A percentile compares a stretch with the other conserved stretches of the same genome.
phyloP scores from a whole-genome alignment of 53 echinoderm and acorn worm genomes.

The Henricia sp. region DNA sequence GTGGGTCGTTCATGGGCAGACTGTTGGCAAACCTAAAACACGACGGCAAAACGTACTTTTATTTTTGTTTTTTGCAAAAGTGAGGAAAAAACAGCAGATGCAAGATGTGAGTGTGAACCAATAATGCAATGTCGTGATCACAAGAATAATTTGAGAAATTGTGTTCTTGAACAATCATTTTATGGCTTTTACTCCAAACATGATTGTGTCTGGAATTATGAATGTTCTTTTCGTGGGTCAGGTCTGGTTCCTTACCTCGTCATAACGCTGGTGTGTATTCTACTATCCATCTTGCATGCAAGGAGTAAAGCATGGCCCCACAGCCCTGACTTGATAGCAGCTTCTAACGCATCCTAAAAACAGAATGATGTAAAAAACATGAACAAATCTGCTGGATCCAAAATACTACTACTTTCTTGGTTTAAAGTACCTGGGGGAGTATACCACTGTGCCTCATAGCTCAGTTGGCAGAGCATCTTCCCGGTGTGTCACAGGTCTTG shows the following conservation, averaged over 20 bases:
- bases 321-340: conserved; percentile 83
- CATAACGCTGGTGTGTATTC: conserved; percentile 97
- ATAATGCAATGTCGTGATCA: not conserved
- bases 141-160: not conserved
- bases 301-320: conserved; percentile 97
- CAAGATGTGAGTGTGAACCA: not conserved
- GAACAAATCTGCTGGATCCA: not conserved
- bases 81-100: not conserved
- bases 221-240: no score
- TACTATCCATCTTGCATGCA: conserved; percentile 95
- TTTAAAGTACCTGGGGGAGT: no score
- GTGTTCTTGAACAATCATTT: not conserved
- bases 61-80: no score
- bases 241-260: conserved; percentile 71
- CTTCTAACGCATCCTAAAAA: conserved; percentile 89
- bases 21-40: conserved; percentile 92
- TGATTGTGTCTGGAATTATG: no score
- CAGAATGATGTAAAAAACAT: not conserved
- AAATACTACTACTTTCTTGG: not conserved
- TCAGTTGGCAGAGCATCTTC: no score
- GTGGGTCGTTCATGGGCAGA: conserved; percentile 93
- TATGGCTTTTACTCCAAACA: no score
- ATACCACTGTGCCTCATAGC: no score
- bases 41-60: no score
- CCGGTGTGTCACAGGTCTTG: no score